phyloP scores from a whole-genome alignment of 2,888 invertebrate genomes.

The Stegana nigrithorax region DNA sequence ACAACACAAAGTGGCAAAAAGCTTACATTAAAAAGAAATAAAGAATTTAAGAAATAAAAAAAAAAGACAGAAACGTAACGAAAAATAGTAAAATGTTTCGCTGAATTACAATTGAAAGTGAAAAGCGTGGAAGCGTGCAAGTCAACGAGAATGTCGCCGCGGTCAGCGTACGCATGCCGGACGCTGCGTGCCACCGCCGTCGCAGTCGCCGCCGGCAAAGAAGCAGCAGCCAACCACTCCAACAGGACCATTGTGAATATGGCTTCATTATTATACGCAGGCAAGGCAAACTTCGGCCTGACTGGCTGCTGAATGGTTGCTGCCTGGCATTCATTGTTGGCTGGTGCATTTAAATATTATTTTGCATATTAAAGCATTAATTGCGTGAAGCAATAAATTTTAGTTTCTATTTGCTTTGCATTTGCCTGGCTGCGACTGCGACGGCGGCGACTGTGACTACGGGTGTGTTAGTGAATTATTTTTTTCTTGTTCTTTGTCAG shows the following conservation, averaged over 20 bases:
- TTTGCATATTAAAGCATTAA: slow-evolving; percentile 61
- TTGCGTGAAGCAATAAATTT: slow-evolving; percentile 64
- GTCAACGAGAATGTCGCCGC: slow-evolving; percentile 54
- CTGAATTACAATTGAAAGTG: slow-evolving; percentile 62
- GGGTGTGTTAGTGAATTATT: too few relatives aligned
- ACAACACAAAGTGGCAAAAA: slow-evolving; percentile 47
- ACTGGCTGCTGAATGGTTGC: too few relatives aligned
- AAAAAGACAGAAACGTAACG: too few relatives aligned
- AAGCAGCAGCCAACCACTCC: background rate
- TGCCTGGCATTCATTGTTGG: too few relatives aligned
- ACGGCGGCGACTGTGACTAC: too few relatives aligned
- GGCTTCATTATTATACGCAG: slow-evolving; percentile 25
- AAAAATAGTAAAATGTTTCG: too few relatives aligned
- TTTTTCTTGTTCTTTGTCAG: background rate
- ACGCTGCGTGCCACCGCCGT: slow-evolving; percentile 15
- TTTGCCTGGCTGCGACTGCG: too few relatives aligned
- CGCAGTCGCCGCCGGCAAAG: slow-evolving; percentile 18
- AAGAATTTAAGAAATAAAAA: too few relatives aligned
- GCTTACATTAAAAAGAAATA: too few relatives aligned
- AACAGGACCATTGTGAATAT: slow-evolving; percentile 20
- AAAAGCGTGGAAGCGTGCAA: slow-evolving; percentile 63
- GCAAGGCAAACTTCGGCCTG: too few relatives aligned
- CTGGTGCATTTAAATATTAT: too few relatives aligned
- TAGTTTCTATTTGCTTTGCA: slow-evolving; percentile 42
- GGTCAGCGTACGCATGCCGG: slow-evolving; percentile 9